Evolutionary conservation across 2,797 vertebrate genomes (phyloP).

Genomic region (Bradypodion pumilum): DNA sequence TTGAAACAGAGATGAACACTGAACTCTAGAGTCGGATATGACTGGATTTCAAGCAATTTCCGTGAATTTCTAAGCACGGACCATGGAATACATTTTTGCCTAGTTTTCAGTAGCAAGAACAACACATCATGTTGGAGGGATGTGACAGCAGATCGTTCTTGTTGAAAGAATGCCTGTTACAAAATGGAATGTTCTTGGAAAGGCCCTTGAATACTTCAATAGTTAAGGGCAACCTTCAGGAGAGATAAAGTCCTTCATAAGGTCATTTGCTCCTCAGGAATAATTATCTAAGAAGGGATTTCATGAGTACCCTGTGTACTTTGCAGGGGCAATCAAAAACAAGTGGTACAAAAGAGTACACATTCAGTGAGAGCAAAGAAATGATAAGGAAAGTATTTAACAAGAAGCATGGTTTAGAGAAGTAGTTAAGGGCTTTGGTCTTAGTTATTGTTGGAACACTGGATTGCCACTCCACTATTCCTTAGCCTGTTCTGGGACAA

Average conservation of each 20-base stretch:
- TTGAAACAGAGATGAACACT: no score
- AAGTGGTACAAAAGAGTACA: neutral
- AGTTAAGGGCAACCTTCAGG: neutral
- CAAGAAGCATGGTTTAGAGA: neutral
- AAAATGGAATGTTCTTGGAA: slow-evolving; percentile 22
- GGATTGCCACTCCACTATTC: no score
- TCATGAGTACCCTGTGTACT: neutral
- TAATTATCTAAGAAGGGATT: slow-evolving; percentile 10
- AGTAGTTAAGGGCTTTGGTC: no score
- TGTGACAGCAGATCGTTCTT: neutral
- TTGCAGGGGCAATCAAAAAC: neutral
- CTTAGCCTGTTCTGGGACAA: no score
- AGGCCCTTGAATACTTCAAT: neutral
- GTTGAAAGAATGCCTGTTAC: neutral
- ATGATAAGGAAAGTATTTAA: neutral
- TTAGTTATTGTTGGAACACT: no score
- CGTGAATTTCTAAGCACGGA: neutral
- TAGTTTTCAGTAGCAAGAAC: neutral
- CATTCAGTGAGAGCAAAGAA: neutral
- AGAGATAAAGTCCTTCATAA: neutral
- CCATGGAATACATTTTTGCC: neutral
- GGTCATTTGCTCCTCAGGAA: neutral
- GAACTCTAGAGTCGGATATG: no score
- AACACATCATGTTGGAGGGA: neutral
- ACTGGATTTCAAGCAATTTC: no score